Evolutionary conservation across 1,140 invertebrate genomes (phyloP).

Genomic region (Polypedilum vanderplanki): DNA sequence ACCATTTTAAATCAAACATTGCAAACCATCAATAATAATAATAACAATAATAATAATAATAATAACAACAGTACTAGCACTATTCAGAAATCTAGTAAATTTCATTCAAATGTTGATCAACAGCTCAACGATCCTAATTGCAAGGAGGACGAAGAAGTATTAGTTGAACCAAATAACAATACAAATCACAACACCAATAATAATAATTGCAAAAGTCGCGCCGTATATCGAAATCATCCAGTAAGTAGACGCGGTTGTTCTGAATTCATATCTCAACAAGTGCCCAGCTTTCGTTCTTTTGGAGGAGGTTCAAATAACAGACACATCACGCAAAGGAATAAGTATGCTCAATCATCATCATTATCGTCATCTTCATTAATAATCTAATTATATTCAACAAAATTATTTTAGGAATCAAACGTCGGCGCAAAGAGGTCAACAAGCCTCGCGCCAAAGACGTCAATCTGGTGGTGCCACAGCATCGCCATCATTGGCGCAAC

Average conservation of each 20-base stretch:
- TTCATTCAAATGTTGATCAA: slow-evolving; percentile 26
- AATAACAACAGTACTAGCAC: slow-evolving; percentile 10
- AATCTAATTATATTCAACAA: background rate
- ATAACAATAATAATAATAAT: slow-evolving; percentile 23
- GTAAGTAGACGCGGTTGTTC: background rate
- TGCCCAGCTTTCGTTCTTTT: slow-evolving; percentile 14
- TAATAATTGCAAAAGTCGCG: background rate
- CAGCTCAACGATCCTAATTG: background rate
- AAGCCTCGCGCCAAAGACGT: slow-evolving; percentile 21
- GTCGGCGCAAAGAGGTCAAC: slow-evolving; percentile 1
- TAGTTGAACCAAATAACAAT: slow-evolving; percentile 21
- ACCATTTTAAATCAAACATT: slow-evolving; percentile 24
- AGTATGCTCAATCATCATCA: background rate
- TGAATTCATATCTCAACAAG: slow-evolving; percentile 19
- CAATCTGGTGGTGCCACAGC: background rate
- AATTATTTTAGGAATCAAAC: background rate
- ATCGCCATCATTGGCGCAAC: background rate
- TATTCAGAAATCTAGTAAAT: background rate
- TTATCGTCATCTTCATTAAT: background rate
- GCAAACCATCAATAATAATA: slow-evolving; percentile 27
- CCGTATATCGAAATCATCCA: slow-evolving; percentile 22
- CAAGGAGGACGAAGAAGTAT: slow-evolving; percentile 2
- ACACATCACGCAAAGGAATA: slow-evolving; percentile 23
- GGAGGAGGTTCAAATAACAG: slow-evolving; percentile 3
- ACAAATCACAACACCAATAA: background rate